These are phyloP conservation scores for Oncorhynchus gorbuscha DNA, from an alignment of 2,113 vertebrate genomes.

Conservation along the genomic window DNA sequence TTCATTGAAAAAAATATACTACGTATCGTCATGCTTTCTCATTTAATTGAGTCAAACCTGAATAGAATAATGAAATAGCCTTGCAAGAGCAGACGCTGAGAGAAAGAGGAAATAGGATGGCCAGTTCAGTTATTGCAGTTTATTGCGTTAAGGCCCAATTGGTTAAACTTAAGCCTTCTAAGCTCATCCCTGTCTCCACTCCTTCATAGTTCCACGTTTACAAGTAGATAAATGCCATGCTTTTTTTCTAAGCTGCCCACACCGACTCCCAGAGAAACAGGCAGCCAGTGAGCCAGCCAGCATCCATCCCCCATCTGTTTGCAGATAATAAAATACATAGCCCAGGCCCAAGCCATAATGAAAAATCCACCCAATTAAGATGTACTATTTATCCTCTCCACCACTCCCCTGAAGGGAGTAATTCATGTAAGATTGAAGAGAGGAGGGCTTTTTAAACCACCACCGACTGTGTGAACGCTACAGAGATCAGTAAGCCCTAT, in stretches of 20 bases:
- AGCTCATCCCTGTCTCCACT: neutral
- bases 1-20: too few species aligned
- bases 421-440: constrained; percentile 67
- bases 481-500: too few species aligned
- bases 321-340: neutral
- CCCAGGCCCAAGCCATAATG: neutral
- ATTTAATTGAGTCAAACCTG: too few species aligned
- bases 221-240: neutral
- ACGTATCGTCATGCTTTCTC: too few species aligned
- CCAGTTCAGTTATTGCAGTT: neutral
- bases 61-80: too few species aligned
- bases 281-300: neutral
- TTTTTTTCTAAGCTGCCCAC: too few species aligned
- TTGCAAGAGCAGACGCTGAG: too few species aligned
- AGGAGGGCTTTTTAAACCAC: constrained; percentile 21
- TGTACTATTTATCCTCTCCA: constrained; percentile 39
- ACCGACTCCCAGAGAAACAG: too few species aligned
- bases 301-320: neutral
- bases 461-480: neutral
- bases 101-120: neutral
- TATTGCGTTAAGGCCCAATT: neutral
- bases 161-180: too few species aligned
- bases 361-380: constrained; percentile 40
- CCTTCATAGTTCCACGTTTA: neutral
- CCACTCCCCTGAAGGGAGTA: constrained; percentile 57